phyloP scores from a whole-genome alignment of 1,140 invertebrate species.

The Calliphora vicina region DNA sequence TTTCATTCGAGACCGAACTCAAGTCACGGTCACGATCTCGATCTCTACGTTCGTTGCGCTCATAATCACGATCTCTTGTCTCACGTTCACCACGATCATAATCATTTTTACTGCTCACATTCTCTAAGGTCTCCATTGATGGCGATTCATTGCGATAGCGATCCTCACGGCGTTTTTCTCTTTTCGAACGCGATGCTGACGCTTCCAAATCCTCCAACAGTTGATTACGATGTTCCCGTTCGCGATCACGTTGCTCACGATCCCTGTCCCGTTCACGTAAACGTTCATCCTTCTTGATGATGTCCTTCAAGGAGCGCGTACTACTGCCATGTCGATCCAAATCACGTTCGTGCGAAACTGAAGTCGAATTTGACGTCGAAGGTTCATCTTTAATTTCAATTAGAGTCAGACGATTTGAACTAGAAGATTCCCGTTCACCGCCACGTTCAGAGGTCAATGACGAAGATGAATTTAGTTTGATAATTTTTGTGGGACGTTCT shows the following conservation, averaged over 20 bases:
- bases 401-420: conserved; percentile 40
- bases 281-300: conserved; percentile 43
- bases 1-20: conserved; percentile 62
- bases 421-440: conserved; percentile 42
- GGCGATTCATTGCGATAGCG: conserved; percentile 38
- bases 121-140: neutral
- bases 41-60: conserved; percentile 57
- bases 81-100: conserved; percentile 18
- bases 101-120: neutral
- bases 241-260: conserved; percentile 38
- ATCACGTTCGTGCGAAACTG: conserved; percentile 31
- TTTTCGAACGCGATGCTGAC: conserved; percentile 36
- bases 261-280: conserved; percentile 39
- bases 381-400: conserved; percentile 48
- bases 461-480: conserved; percentile 17
- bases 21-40: conserved; percentile 55
- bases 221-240: conserved; percentile 36
- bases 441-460: conserved; percentile 42
- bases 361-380: conserved; percentile 27
- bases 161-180: conserved; percentile 41
- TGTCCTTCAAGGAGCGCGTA: conserved; percentile 39
- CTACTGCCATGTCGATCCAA: conserved; percentile 35
- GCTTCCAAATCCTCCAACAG: neutral
- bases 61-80: conserved; percentile 38
- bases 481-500: conserved; percentile 30